These are phyloP conservation scores for Baryphthengus martii DNA, from an alignment of 2,113 vertebrate species.

Conservation along the genomic window DNA sequence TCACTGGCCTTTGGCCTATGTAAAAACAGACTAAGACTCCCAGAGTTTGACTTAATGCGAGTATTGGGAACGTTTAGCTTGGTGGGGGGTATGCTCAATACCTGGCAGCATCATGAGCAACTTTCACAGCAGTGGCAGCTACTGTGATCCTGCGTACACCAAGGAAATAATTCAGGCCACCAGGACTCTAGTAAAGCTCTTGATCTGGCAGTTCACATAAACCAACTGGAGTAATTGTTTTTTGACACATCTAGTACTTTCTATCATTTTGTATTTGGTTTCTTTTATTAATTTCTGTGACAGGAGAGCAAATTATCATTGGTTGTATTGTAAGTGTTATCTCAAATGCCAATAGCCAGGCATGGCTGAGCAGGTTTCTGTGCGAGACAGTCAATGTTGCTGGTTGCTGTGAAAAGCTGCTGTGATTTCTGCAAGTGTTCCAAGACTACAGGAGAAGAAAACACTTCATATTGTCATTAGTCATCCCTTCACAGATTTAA, in stretches of 20 bases:
- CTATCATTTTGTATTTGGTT: neutral
- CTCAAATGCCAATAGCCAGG: neutral
- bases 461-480: neutral
- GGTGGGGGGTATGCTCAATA: accelerated
- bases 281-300: neutral
- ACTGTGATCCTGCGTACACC: neutral
- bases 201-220: neutral
- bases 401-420: neutral
- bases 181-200: neutral
- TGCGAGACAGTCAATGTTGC: accelerated
- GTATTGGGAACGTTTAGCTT: neutral
- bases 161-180: neutral
- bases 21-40: neutral
- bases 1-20: neutral
- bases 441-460: neutral
- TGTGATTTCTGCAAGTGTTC: neutral
- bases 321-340: neutral
- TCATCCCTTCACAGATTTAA: constrained; percentile 40
- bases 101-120: neutral
- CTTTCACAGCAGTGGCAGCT: neutral
- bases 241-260: neutral
- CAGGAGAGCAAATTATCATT: neutral
- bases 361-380: neutral
- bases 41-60: neutral
- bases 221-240: neutral